Evolutionary conservation across 2,113 vertebrate species (phyloP).

Genomic region (Tringa solitaria): DNA sequence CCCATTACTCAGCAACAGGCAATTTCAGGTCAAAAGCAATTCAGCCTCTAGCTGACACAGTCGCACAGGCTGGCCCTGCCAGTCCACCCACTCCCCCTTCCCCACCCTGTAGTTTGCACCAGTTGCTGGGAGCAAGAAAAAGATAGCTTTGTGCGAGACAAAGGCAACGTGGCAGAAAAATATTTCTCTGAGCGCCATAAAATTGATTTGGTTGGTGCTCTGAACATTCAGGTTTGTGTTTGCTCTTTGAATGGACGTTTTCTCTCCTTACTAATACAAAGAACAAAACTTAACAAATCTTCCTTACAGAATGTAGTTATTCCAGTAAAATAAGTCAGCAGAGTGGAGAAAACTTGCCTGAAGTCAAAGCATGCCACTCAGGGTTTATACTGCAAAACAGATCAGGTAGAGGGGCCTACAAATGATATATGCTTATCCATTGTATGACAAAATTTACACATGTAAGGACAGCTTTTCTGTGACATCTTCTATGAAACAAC

Average conservation of each 20-base stretch:
- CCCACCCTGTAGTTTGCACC: accelerated
- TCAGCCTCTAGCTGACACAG: background rate
- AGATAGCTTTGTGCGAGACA: background rate
- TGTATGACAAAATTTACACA: background rate
- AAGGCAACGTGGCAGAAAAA: background rate
- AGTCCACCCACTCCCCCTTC: no score
- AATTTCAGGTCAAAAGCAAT: background rate
- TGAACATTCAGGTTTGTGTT: background rate
- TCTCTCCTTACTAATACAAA: background rate
- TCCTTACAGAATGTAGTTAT: background rate
- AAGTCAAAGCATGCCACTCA: background rate
- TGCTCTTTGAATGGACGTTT: background rate
- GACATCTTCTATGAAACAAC: background rate
- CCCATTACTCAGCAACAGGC: background rate
- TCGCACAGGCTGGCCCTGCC: background rate
- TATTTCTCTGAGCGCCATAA: background rate
- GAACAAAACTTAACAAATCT: background rate
- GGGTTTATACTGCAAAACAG: background rate
- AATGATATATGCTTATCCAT: background rate
- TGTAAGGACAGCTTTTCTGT: background rate
- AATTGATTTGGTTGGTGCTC: background rate
- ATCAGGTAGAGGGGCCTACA: background rate
- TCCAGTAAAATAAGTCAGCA: background rate
- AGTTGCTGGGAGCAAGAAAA: background rate
- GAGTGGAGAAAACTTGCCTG: background rate